These are phyloP conservation scores for Andrena hattorfiana DNA, from an alignment of 2,888 invertebrate species.

Conservation along the genomic window DNA sequence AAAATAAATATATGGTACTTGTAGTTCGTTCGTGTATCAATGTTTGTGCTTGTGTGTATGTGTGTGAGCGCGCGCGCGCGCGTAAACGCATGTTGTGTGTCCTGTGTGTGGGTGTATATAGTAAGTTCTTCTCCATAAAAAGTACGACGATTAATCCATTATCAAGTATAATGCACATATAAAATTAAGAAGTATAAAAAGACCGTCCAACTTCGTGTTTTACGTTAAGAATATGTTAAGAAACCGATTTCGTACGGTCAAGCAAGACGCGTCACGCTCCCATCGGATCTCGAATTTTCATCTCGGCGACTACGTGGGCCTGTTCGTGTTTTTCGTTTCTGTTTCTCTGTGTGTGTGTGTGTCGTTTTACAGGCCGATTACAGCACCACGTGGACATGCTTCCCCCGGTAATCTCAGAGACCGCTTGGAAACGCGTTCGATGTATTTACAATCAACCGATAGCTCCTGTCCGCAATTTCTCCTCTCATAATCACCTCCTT, in stretches of 20 bases:
- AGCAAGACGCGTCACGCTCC: conserved; percentile 36
- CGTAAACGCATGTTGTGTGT: conserved; percentile 53
- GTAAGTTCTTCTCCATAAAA: conserved; percentile 68
- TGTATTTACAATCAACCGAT: conserved; percentile 50
- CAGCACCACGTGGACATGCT: conserved; percentile 50
- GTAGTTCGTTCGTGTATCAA: conserved; percentile 36
- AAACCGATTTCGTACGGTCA: conserved; percentile 53
- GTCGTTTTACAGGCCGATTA: conserved; percentile 51
- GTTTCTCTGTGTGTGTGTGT: conserved; percentile 4
- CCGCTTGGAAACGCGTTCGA: conserved; percentile 43
- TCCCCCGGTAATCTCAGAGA: conserved; percentile 29
- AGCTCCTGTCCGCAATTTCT: conserved; percentile 53
- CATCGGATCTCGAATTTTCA: conserved; percentile 32
- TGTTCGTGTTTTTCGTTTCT: not conserved
- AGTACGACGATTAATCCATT: conserved; percentile 78
- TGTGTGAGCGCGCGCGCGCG: not conserved
- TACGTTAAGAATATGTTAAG: conserved; percentile 67
- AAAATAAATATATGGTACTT: conserved; percentile 65
- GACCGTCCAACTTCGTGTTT: conserved; percentile 76
- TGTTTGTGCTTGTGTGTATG: conserved; percentile 19
- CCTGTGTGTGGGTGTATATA: conserved; percentile 6
- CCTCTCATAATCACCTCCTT: conserved; percentile 34
- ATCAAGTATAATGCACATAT: conserved; percentile 83
- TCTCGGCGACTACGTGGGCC: conserved; percentile 19
- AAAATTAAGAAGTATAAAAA: conserved; percentile 84